phyloP scores from a whole-genome alignment of 2,113 vertebrate species.

The Aegithalos caudatus region DNA sequence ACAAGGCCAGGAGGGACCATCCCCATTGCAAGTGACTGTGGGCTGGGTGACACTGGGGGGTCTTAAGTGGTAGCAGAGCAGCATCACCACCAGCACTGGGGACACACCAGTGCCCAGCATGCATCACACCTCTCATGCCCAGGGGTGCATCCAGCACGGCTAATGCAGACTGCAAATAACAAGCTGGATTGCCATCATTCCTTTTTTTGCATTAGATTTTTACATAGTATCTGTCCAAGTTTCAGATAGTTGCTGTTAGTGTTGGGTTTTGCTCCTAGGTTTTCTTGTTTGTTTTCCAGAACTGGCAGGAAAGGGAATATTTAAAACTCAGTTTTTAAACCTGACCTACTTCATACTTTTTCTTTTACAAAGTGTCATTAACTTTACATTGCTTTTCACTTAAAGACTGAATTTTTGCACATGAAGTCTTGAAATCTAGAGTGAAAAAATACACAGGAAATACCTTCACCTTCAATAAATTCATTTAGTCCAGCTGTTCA shows the following conservation, averaged over 20 bases:
- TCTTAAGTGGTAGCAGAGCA: neutral
- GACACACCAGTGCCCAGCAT: neutral
- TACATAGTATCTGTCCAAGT: neutral
- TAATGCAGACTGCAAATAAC: neutral
- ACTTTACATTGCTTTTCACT: neutral
- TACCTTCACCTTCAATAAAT: neutral
- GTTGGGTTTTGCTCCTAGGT: neutral
- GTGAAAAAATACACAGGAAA: neutral
- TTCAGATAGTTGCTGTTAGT: neutral
- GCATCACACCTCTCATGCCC: neutral
- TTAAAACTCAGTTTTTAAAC: slow-evolving; percentile 2
- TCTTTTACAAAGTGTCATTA: neutral
- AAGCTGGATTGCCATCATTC: neutral
- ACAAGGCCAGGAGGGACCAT: neutral
- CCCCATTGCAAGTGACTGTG: rapidly evolving
- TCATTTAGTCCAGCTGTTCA: neutral
- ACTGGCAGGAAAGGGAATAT: neutral
- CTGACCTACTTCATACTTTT: neutral
- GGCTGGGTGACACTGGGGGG: rapidly evolving
- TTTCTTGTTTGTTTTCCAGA: neutral
- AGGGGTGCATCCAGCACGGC: neutral
- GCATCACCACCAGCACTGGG: rapidly evolving
- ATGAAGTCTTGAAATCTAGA: neutral
- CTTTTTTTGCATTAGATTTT: neutral
- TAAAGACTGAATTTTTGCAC: neutral